Evolutionary conservation across 2,888 invertebrate species (phyloP), one percentile per base, ranked within the genome.

Genomic region (Leucoptera coffeella): DNA sequence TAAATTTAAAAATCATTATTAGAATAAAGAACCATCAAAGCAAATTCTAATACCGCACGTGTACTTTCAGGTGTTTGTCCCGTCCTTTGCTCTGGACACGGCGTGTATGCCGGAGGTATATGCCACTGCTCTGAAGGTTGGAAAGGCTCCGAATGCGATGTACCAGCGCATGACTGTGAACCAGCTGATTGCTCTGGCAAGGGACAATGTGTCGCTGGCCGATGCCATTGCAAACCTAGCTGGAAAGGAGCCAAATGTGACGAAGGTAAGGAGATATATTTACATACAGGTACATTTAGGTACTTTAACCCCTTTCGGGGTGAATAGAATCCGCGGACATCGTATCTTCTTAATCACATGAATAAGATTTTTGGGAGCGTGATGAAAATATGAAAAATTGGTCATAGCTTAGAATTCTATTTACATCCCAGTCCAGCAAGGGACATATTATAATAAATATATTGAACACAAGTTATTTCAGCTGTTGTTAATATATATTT

Each of bases 41-140:
- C n/a, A n/a, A n/a, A n/a, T n/a, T n/a, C n/a, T n/a, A n/a, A n/a
- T n/a, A n/a, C n/a, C 21, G 12, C 24, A 29, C 15, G 23, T 35
- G 28, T 26, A 38, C 38, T 60, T 67, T 31, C 64, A 94, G 94
- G 91, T 65, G 87, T 94, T 29, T 97, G 97, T 61, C 97, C 97
- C 27, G 90, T 95, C 2, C 69, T 99, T 38, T 96, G 96, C 64
- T 91, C 93, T 36, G 91, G 89, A 36, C 91, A 95, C 55, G 96
- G 96, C 25, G 87, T 90, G 50, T 96, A 95, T 55, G 87, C 91
- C 22, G 90, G 90, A 36, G 93, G 93, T 14, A 72, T 89, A 41
- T 96, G 96, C 58, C 88, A 91, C 52, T 96, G 96, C 61, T 89
- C 90, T 54, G 88, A 90, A 47, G 94, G 94, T 38, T 95, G 91